Conservation (phyloP, 1,140 invertebrate species). For the Euglossa dilemma region DNA sequence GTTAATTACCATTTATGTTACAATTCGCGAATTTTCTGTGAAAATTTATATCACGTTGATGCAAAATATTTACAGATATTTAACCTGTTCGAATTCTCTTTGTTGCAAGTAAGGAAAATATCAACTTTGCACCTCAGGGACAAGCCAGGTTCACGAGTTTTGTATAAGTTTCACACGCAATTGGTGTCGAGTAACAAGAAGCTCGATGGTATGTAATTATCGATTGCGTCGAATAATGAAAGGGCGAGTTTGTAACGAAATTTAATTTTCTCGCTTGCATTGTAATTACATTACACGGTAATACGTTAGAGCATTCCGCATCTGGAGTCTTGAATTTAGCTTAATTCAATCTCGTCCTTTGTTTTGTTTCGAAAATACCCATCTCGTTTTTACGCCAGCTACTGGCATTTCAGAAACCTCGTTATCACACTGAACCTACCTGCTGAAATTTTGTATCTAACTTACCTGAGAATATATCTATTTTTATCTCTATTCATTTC, state of each 20-base stretch:
- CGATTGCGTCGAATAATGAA: neutral
- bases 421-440: too few species aligned
- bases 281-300: neutral
- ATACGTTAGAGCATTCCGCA: neutral
- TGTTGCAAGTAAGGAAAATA: slow-evolving; percentile 15
- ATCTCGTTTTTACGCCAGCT: too few species aligned
- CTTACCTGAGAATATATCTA: too few species aligned
- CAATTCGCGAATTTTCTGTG: too few species aligned
- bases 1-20: too few species aligned
- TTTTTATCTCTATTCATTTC: too few species aligned
- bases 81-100: neutral
- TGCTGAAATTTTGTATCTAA: too few species aligned
- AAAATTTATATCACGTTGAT: too few species aligned
- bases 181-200: neutral
- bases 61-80: too few species aligned
- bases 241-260: neutral
- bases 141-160: neutral
- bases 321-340: neutral
- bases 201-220: neutral
- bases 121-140: neutral
- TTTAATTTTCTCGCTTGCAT: neutral
- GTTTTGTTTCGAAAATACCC: neutral
- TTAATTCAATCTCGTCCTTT: neutral
- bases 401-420: too few species aligned
- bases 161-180: neutral